phyloP scores from a whole-genome alignment of 2,113 vertebrate species.

The Dromaius novaehollandiae region DNA sequence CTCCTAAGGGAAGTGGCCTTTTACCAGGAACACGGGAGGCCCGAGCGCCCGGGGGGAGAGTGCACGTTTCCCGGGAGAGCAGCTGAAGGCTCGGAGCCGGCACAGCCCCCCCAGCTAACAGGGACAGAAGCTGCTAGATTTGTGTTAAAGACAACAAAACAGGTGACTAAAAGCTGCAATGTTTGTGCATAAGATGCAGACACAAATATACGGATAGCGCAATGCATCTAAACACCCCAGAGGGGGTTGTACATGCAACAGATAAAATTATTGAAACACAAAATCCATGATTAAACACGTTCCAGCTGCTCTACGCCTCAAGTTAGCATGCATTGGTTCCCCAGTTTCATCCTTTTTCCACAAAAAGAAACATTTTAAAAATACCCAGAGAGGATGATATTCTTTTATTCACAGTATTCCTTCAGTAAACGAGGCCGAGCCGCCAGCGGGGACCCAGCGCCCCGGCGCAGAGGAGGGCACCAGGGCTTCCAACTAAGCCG shows the following conservation, averaged over 20 bases:
- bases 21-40: not conserved
- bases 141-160: not conserved
- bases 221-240: not conserved
- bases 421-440: not conserved
- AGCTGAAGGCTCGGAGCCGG: not conserved
- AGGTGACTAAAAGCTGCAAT: not conserved
- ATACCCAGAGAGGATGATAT: not conserved
- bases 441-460: accelerated
- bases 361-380: not conserved
- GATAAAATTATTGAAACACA: not conserved
- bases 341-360: not conserved
- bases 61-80: not conserved
- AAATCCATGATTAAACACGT: not conserved
- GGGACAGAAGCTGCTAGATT: not conserved
- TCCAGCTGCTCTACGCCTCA: not conserved
- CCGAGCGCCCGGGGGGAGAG: not conserved
- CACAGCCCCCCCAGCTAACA: not conserved
- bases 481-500: accelerated
- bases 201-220: not conserved
- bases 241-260: not conserved
- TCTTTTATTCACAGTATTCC: not conserved
- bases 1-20: not conserved
- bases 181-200: not conserved
- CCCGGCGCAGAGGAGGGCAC: not conserved
- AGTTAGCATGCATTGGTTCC: not conserved